Base-by-base conservation (phyloP, 30 jellyfish, hydroid and myxozoan genomes). In the Cassiopea xamachana region DNA sequence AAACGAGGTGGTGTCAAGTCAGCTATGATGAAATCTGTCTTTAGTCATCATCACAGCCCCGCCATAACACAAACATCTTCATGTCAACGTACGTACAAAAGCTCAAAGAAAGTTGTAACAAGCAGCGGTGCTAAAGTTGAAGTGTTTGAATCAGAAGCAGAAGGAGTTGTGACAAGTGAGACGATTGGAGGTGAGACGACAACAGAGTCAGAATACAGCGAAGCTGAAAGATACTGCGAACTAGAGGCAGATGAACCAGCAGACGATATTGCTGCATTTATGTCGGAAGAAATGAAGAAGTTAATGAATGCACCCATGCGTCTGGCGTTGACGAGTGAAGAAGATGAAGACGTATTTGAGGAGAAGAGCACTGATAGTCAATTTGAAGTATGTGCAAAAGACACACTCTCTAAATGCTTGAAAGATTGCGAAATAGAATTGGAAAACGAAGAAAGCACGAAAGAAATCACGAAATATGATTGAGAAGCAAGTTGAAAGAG, bases 71-170 rank as follows among this genome's bases (percentile, higher is more conserved):
- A 82, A 58, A 55, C 86, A 46, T 73, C 95, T 45, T 15, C 81
- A 46, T 77, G 89, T 18, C 76, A 78, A 64, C 48, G 82, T 14
- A 60, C 95, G 50, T 88, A 46, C 88, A 79, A 88, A 72, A 88
- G 95, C 74, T 77, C 95, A 43, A 88, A 88, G 75, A 79, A 80
- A 49, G 90, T 88, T 14, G 90, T 88, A 18, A 88, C 95, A 43
- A 88, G 95, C 76, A 80, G 90, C 69, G 90, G 95, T 2, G 67
- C 95, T 62, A 88, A 88, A 73, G 87, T 88, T 60, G 95, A 86
- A 10, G 95, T 88, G 46, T 88, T 59, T 87, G 95, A 88, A 68
- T n/a, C 95, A 50, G 90, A 79, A 61, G 62, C 86, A 19, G 75
- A 88, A 60, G 83, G 95, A 51, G 48, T 55, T 49, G 86, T 88